Conservation (phyloP, 2,888 invertebrate genomes). For the Uloborus plumipes region DNA sequence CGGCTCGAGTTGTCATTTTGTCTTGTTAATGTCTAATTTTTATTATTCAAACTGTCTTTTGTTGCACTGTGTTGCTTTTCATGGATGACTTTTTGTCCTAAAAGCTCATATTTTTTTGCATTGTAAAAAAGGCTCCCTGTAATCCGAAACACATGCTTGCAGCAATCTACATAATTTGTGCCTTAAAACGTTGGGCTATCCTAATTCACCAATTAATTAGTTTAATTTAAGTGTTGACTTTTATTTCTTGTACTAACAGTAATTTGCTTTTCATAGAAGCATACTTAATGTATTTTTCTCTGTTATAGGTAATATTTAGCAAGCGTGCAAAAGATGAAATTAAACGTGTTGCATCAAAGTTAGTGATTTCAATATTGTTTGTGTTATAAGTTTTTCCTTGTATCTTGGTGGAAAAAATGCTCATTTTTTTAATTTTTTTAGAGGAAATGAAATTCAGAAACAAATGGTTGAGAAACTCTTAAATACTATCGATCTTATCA, state of each 20-base stretch:
- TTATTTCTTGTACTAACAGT: background rate
- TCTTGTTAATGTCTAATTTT: too few relatives aligned
- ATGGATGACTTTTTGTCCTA: too few relatives aligned
- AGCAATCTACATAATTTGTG: too few relatives aligned
- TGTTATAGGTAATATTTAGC: constrained; percentile 39
- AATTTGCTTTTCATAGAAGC: too few relatives aligned
- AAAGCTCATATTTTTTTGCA: too few relatives aligned
- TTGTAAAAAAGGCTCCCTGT: too few relatives aligned
- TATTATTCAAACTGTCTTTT: too few relatives aligned
- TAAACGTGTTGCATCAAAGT: constrained; percentile 11
- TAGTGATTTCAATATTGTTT: background rate
- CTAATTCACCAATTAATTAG: background rate
- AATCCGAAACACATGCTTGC: too few relatives aligned
- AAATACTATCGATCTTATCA: constrained; percentile 85
- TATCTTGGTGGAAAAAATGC: background rate
- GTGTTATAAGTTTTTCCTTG: background rate
- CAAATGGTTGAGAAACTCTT: constrained; percentile 72
- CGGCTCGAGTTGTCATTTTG: too few relatives aligned
- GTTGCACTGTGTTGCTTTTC: too few relatives aligned
- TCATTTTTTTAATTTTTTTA: constrained; percentile 18
- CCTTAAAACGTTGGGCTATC: too few relatives aligned
- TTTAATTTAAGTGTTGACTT: background rate
- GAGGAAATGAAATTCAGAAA: constrained; percentile 4
- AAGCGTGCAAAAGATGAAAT: constrained; percentile 32
- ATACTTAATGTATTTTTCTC: background rate